These are phyloP conservation scores for Dicyrtomina minuta DNA, from an alignment of 2,888 invertebrate genomes.

Conservation along the genomic window DNA sequence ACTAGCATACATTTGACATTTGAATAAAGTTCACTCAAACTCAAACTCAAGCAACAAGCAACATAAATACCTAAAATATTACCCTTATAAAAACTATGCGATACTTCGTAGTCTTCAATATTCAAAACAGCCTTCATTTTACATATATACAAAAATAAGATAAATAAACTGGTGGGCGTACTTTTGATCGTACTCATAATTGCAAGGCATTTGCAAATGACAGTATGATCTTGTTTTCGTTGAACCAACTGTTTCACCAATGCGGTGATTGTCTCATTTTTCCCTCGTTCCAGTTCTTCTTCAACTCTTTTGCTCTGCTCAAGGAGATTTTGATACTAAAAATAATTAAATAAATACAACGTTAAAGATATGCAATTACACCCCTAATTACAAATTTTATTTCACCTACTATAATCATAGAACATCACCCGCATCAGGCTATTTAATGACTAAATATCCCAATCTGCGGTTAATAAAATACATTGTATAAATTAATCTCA, in stretches of 20 bases:
- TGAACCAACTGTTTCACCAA: slow-evolving; percentile 18
- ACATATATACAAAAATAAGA: no score
- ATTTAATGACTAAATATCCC: background rate
- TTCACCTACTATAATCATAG: background rate
- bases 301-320: slow-evolving; percentile 10
- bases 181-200: slow-evolving; percentile 16
- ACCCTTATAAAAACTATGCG: no score
- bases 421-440: background rate
- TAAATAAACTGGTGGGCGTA: no score
- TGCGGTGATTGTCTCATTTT: slow-evolving; percentile 6
- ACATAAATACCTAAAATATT: no score
- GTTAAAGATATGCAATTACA: background rate
- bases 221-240: slow-evolving; percentile 9
- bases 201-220: slow-evolving; percentile 2
- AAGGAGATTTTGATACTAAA: slow-evolving; percentile 7
- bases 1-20: no score
- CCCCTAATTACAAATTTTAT: background rate
- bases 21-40: no score
- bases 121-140: no score
- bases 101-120: no score
- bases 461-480: no score
- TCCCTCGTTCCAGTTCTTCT: slow-evolving; percentile 4
- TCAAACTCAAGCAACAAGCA: no score
- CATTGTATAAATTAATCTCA: no score
- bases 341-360: background rate